phyloP scores from a whole-genome alignment of 37 sponge, comb jelly and placozoan genomes.

The Halichondria panicea region DNA sequence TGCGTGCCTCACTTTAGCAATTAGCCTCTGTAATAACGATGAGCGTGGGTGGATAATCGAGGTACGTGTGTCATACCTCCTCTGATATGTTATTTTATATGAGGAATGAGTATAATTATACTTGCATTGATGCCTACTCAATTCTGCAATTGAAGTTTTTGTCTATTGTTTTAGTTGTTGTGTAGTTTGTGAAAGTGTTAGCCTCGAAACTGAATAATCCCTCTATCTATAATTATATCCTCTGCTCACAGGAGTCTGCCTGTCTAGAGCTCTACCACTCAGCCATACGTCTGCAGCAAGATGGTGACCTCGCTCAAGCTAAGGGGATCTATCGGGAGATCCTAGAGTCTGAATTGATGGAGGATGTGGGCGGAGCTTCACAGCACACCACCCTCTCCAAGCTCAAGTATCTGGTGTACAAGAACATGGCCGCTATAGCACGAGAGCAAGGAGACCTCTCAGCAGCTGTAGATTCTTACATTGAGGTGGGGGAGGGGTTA shows the following conservation, averaged over 20 bases:
- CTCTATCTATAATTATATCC: too few species aligned
- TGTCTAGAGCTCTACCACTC: constrained; percentile 59
- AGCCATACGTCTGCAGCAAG: constrained; percentile 59
- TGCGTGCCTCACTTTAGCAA: too few species aligned
- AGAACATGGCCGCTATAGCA: constrained; percentile 63
- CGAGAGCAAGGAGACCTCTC: constrained; percentile 53
- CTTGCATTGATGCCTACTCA: too few species aligned
- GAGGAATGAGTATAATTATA: too few species aligned
- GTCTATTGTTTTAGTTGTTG: too few species aligned
- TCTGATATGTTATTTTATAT: too few species aligned
- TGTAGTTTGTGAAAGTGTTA: too few species aligned
- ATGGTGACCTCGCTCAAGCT: constrained; percentile 40
- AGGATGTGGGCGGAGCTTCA: constrained; percentile 5
- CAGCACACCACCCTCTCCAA: constrained; percentile 16
- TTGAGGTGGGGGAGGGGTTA: constrained; percentile 28
- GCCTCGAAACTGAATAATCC: too few species aligned
- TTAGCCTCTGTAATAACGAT: too few species aligned
- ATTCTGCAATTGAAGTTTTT: too few species aligned
- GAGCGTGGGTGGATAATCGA: too few species aligned
- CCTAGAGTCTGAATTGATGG: constrained; percentile 55
- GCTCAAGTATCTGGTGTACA: constrained; percentile 62
- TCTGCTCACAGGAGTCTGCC: constrained; percentile 67
- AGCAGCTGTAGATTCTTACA: constrained; percentile 59
- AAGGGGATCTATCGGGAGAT: constrained; percentile 57
- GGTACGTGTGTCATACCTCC: too few species aligned